Percentiles rank a stretch among this genome's conserved stretches.
phyloP scores from a whole-genome alignment of 2,113 vertebrate genomes.

The Sterna hirundo region DNA sequence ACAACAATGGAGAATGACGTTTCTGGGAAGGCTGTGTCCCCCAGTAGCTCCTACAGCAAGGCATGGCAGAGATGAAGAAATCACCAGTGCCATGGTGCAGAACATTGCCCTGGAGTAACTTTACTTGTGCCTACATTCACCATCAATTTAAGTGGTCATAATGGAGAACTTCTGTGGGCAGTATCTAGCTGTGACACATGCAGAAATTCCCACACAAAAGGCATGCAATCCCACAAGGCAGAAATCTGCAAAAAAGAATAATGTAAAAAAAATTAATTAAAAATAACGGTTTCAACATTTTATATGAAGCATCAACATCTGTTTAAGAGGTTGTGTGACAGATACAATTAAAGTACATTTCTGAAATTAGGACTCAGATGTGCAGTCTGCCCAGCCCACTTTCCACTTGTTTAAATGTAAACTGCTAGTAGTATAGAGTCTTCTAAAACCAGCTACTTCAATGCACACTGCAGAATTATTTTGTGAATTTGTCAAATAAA shows the following conservation, averaged over 20 bases:
- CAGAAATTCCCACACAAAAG: neutral
- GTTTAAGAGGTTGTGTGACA: neutral
- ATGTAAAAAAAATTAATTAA: neutral
- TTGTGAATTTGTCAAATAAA: neutral
- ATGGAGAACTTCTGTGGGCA: neutral
- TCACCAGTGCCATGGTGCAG: neutral
- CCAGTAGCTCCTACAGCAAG: neutral
- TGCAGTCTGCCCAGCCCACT: neutral
- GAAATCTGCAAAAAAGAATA: neutral
- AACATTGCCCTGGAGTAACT: neutral
- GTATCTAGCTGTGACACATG: neutral
- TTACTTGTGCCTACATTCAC: neutral
- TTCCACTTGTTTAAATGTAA: neutral
- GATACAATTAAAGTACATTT: neutral
- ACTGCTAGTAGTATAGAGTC: rapidly evolving
- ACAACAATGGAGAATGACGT: neutral
- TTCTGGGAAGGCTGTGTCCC: neutral
- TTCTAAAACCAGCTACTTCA: neutral
- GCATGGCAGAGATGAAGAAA: neutral
- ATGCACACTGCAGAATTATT: neutral
- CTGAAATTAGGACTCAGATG: neutral
- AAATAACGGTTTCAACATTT: neutral
- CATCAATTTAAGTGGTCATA: neutral
- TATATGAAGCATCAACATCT: neutral
- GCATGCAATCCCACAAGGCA: neutral